Conservation (phyloP, 2,797 vertebrate genomes). For the Lepilemur ruficaudatus region DNA sequence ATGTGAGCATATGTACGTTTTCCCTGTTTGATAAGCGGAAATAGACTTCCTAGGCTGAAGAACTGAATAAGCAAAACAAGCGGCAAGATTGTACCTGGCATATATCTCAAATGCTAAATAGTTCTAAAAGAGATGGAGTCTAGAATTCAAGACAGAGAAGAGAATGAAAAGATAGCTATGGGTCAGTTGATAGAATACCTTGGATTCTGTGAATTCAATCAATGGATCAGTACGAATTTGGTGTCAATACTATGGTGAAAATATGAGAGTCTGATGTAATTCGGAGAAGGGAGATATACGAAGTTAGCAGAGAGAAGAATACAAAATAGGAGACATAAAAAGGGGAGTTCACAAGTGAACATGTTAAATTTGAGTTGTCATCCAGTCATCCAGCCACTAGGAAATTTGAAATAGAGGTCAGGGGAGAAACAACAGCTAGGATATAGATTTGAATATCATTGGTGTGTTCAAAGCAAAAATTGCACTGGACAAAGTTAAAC, state of each 20-base stretch:
- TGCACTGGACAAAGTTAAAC: neutral
- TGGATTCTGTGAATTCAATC: neutral
- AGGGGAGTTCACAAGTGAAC: neutral
- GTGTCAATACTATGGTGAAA: neutral
- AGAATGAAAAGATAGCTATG: too few species aligned
- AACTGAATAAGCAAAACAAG: too few species aligned
- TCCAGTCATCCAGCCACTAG: too few species aligned
- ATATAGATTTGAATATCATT: neutral
- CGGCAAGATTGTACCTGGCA: too few species aligned
- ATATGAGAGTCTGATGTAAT: neutral
- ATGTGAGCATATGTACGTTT: too few species aligned
- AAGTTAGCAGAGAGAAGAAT: neutral
- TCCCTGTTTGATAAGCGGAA: too few species aligned
- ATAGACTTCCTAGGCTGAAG: too few species aligned
- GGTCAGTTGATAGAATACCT: too few species aligned
- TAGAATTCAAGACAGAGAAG: too few species aligned
- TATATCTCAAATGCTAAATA: too few species aligned
- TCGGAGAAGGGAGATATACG: neutral
- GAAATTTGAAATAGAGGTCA: neutral
- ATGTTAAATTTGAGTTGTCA: neutral
- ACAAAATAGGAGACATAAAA: neutral
- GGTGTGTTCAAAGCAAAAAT: neutral
- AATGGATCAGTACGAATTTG: neutral
- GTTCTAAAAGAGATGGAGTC: too few species aligned
- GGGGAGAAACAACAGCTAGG: neutral